Evolutionary conservation across 2,888 invertebrate genomes (phyloP).

Genomic region (Cephus nigrinus): DNA sequence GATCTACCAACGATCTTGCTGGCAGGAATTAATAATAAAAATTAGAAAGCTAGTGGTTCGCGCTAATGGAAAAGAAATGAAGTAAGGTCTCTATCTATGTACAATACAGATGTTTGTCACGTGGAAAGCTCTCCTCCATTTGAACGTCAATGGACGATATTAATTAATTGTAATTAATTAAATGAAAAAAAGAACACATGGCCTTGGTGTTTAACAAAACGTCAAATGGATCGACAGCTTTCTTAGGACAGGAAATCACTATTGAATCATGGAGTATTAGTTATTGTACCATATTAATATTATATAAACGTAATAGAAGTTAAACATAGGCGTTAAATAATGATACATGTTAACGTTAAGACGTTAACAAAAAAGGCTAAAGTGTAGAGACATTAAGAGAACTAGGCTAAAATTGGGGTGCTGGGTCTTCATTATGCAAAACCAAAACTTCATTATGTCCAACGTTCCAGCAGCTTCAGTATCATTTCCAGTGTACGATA

Average conservation of each 20-base stretch:
- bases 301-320: constrained; percentile 55
- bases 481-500: constrained; percentile 66
- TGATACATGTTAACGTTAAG: constrained; percentile 40
- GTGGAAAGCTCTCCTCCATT: constrained; percentile 25
- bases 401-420: constrained; percentile 29
- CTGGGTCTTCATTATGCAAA: constrained; percentile 31
- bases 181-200: constrained; percentile 29
- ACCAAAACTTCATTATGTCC: constrained; percentile 40
- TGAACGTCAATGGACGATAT: constrained; percentile 21
- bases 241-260: constrained; percentile 39
- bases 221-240: constrained; percentile 42
- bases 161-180: constrained; percentile 29
- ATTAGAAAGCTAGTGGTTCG: constrained; percentile 5
- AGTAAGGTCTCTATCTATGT: constrained; percentile 26
- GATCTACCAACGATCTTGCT: not conserved
- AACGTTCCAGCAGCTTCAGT: constrained; percentile 57
- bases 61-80: constrained; percentile 17
- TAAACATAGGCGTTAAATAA: constrained; percentile 50
- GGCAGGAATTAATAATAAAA: not conserved
- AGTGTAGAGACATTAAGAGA: constrained; percentile 21
- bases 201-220: constrained; percentile 37
- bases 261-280: constrained; percentile 60
- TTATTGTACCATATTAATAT: constrained; percentile 61
- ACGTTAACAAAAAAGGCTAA: constrained; percentile 28
- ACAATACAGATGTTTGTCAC: constrained; percentile 28